Evolutionary conservation across 2,797 vertebrate genomes (phyloP).

Genomic region (Anomalospiza imberbis): DNA sequence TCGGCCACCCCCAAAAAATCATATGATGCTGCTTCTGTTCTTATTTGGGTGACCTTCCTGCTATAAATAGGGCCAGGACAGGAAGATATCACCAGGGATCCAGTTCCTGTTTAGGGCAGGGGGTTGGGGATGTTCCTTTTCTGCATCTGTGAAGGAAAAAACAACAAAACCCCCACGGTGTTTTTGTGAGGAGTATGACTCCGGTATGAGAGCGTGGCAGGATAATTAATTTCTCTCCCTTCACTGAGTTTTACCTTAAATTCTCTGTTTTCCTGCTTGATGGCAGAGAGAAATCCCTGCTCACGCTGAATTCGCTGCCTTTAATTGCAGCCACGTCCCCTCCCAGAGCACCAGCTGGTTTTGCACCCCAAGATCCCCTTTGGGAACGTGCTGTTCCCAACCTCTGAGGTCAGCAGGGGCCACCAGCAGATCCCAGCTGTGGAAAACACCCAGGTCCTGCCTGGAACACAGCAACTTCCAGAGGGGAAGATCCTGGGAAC

Average conservation of each 20-base stretch:
- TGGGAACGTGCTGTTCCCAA: neutral
- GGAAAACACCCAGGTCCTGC: neutral
- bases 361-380: neutral
- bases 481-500: neutral
- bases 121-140: slow-evolving; percentile 9
- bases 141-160: neutral
- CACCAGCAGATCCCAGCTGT: neutral
- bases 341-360: rapidly evolving
- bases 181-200: neutral
- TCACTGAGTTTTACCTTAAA: neutral
- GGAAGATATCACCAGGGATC: slow-evolving; percentile 34
- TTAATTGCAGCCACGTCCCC: neutral
- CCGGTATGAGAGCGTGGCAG: rapidly evolving
- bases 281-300: neutral
- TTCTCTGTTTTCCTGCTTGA: neutral
- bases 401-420: neutral
- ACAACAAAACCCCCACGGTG: neutral
- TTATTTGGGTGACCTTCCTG: slow-evolving; percentile 32
- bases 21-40: neutral
- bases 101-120: slow-evolving; percentile 44
- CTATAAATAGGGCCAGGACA: slow-evolving; percentile 32
- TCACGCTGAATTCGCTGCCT: rapidly evolving
- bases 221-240: neutral
- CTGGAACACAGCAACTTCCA: neutral
- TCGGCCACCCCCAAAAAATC: neutral